These are phyloP conservation scores for Seriola aureovittata DNA, from an alignment of 2,113 vertebrate genomes.

Conservation along the genomic window DNA sequence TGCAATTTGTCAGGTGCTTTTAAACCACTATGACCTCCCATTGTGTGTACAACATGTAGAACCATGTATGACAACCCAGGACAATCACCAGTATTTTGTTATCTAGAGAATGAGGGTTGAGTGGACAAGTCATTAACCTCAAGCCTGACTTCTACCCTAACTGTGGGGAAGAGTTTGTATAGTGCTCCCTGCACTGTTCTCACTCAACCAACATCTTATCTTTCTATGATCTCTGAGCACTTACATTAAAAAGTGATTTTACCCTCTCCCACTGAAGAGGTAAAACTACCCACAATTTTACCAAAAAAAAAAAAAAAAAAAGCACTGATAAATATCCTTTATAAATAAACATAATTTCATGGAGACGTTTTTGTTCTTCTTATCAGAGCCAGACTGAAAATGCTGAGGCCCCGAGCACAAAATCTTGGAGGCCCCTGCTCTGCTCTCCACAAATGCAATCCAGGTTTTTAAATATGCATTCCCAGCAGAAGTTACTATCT, in stretches of 20 bases:
- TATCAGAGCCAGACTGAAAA: too few species aligned
- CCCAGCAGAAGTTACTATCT: too few species aligned
- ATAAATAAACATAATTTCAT: not conserved
- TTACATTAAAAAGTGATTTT: not conserved
- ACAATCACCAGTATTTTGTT: not conserved
- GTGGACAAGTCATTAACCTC: too few species aligned
- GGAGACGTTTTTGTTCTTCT: not conserved
- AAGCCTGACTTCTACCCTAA: not conserved
- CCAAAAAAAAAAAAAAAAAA: not conserved
- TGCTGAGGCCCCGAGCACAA: too few species aligned
- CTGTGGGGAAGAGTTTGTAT: not conserved
- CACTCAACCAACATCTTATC: too few species aligned
- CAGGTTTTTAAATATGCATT: too few species aligned
- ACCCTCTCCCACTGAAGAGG: not conserved
- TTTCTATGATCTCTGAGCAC: too few species aligned
- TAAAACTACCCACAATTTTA: not conserved
- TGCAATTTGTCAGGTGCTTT: not conserved
- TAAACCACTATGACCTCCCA: not conserved
- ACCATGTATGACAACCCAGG: not conserved
- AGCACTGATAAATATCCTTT: not conserved
- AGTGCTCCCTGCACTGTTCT: too few species aligned
- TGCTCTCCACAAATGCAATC: too few species aligned
- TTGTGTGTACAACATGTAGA: not conserved
- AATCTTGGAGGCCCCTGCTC: too few species aligned
- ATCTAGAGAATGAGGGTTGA: not conserved